phyloP scores from a whole-genome alignment of 2,797 vertebrate genomes.

The Sebastiscus tertius region DNA sequence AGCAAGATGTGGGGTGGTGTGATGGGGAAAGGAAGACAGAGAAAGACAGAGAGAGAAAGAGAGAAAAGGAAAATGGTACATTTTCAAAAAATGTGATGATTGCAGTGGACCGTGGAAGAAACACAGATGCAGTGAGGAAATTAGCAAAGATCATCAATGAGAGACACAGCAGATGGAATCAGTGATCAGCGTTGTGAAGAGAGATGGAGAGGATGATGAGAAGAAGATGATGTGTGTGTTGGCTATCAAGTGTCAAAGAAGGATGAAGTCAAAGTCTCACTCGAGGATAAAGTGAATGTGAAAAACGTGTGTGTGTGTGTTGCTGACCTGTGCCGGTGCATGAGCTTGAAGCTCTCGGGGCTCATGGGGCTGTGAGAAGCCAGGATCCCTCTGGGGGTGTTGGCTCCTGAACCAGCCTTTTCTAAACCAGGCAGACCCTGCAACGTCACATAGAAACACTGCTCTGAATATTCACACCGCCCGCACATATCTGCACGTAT shows the following conservation, averaged over 20 bases:
- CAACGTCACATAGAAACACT: conserved; percentile 75
- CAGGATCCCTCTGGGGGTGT: conserved; percentile 86
- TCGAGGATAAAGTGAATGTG: neutral
- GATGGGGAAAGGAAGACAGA: neutral
- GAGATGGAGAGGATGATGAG: neutral
- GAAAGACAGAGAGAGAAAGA: neutral
- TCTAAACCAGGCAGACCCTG: conserved; percentile 95
- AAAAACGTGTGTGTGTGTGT: neutral
- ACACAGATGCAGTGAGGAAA: neutral
- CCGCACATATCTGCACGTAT: neutral
- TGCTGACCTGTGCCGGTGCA: conserved; percentile 93
- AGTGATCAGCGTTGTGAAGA: neutral
- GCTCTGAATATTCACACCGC: conserved; percentile 71
- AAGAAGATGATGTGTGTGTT: neutral
- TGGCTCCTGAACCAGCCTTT: conserved; percentile 86
- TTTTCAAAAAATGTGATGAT: conserved; percentile 18
- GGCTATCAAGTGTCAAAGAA: neutral
- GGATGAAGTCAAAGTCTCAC: neutral
- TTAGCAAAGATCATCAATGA: neutral
- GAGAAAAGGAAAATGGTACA: conserved; percentile 11
- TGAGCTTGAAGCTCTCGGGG: conserved; percentile 92
- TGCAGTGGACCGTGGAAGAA: neutral
- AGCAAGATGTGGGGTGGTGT: neutral
- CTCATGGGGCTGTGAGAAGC: conserved; percentile 92
- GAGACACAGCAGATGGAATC: neutral